Conservation (phyloP, 2,113 vertebrate species). For the Crocuta crocuta region DNA sequence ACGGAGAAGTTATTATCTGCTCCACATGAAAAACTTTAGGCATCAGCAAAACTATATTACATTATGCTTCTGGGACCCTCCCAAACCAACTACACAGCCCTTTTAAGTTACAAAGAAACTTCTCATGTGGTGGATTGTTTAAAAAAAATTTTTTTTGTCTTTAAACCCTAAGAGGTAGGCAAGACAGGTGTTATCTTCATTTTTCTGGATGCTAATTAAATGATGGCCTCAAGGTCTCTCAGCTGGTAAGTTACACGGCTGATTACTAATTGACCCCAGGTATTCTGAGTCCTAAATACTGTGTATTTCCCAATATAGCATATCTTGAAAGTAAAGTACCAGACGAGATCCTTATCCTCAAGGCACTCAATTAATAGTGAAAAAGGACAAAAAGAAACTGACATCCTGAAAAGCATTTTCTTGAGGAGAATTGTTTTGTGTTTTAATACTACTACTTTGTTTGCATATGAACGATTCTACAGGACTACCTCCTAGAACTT, state of each 20-base stretch:
- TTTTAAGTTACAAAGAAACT: not conserved
- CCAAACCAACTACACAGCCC: not conserved
- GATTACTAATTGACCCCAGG: not conserved
- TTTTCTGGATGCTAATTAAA: not conserved
- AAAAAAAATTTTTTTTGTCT: not conserved
- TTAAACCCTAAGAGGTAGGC: not conserved
- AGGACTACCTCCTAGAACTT: not conserved
- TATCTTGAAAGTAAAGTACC: conserved; percentile 10
- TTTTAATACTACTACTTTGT: not conserved
- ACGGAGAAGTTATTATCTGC: not conserved
- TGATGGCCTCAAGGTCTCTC: not conserved
- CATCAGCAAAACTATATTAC: not conserved
- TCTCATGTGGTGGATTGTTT: not conserved
- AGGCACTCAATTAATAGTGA: not conserved
- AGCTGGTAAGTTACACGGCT: not conserved
- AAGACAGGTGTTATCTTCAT: not conserved
- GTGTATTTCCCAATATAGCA: not conserved
- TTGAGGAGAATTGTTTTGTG: not conserved
- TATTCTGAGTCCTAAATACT: not conserved
- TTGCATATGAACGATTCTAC: conserved; percentile 37
- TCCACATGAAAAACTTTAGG: conserved; percentile 15
- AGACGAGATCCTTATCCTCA: conserved; percentile 19
- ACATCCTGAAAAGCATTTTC: not conserved
- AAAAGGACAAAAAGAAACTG: not conserved
- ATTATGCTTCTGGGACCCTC: not conserved